Percentiles rank a stretch among this genome's conserved stretches.
These are phyloP conservation scores for Crocodylus rhombifer DNA, from an alignment of 2,797 vertebrate species.

Conservation along the genomic window DNA sequence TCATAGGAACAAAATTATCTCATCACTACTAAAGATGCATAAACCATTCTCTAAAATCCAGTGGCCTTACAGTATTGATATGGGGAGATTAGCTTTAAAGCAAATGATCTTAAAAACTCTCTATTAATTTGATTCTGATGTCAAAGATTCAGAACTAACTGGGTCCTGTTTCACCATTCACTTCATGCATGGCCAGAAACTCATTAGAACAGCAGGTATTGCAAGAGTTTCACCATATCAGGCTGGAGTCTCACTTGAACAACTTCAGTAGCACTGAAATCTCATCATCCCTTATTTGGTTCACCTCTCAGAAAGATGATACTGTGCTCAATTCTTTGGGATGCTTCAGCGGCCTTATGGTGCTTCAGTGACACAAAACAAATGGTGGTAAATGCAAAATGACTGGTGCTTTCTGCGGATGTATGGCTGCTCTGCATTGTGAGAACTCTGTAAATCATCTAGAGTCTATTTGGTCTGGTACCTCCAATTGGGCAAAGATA, in stretches of 20 bases:
- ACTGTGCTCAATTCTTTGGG: background rate
- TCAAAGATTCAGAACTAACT: background rate
- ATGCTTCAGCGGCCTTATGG: background rate
- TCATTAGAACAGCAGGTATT: background rate
- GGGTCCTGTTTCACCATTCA: background rate
- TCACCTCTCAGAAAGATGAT: background rate
- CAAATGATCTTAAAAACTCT: accelerated
- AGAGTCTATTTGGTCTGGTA: background rate
- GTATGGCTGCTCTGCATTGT: background rate
- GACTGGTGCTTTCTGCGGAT: background rate
- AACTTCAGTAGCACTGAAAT: background rate
- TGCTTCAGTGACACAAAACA: background rate
- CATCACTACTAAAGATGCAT: accelerated
- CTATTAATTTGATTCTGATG: background rate
- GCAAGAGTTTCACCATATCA: background rate
- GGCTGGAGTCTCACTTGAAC: background rate
- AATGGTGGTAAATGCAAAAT: background rate
- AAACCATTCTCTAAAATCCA: background rate
- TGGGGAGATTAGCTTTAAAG: background rate
- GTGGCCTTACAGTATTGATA: background rate
- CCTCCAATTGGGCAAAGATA: background rate
- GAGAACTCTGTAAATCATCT: background rate
- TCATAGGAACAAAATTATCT: too few species aligned
- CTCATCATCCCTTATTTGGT: background rate
- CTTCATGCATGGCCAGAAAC: background rate